Conservation (phyloP, 2,888 invertebrate genomes). For the Eupithecia vulgata region DNA sequence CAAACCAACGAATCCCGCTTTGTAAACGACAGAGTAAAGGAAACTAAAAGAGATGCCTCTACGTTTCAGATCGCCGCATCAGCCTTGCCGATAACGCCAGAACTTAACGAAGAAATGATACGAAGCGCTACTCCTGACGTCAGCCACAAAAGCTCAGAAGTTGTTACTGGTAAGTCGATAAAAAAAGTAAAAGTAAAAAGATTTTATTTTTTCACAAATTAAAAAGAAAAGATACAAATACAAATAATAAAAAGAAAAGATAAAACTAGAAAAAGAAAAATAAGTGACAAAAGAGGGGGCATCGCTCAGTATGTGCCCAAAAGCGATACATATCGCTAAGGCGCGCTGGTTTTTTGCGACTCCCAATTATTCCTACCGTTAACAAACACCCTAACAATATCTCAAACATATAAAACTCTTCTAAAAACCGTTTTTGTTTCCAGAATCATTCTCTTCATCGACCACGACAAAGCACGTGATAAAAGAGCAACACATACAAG, state of each 20-base stretch:
- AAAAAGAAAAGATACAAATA: too few relatives aligned
- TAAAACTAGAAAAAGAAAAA: too few relatives aligned
- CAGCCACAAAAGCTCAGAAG: slow-evolving; percentile 74
- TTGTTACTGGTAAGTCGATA: slow-evolving; percentile 80
- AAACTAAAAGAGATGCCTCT: neutral
- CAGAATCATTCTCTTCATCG: slow-evolving; percentile 83
- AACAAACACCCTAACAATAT: neutral
- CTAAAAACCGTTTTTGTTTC: slow-evolving; percentile 42
- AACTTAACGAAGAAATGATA: slow-evolving; percentile 89
- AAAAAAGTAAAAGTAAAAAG: too few relatives aligned
- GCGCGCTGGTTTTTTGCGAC: too few relatives aligned
- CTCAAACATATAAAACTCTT: neutral
- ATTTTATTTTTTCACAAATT: too few relatives aligned
- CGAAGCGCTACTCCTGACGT: slow-evolving; percentile 86
- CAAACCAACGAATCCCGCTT: neutral
- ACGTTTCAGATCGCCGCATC: slow-evolving; percentile 81
- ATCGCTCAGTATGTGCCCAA: too few relatives aligned
- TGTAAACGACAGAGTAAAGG: neutral
- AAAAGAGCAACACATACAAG: slow-evolving; percentile 72
- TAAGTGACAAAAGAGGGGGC: too few relatives aligned
- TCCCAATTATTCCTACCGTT: too few relatives aligned
- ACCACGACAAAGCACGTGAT: slow-evolving; percentile 76
- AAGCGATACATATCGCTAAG: too few relatives aligned
- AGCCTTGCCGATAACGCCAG: slow-evolving; percentile 88
- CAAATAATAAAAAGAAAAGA: too few relatives aligned